A percentile compares a stretch with the other conserved stretches of the same genome.
phyloP scores from a whole-genome alignment of 2,888 invertebrate species.

The Gari tellinella region DNA sequence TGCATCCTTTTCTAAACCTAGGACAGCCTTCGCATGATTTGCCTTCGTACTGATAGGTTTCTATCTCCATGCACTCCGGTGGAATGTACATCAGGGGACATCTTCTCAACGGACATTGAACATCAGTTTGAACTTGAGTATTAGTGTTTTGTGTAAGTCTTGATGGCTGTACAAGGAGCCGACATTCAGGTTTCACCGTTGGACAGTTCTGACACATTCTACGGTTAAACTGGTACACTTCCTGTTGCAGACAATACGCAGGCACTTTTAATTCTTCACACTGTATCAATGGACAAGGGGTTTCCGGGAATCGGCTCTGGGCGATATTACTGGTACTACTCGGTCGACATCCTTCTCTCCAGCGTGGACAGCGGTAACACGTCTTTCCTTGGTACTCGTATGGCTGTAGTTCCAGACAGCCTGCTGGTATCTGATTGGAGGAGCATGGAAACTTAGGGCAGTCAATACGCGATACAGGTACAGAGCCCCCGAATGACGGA shows the following conservation, averaged over 20 bases:
- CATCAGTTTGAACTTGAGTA: neutral
- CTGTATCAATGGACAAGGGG: constrained; percentile 40
- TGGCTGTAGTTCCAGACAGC: constrained; percentile 38
- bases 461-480: neutral
- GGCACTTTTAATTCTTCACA: constrained; percentile 15
- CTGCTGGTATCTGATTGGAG: constrained; percentile 30
- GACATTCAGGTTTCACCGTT: constrained; percentile 32
- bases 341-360: constrained; percentile 36
- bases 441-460: constrained; percentile 44
- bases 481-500: neutral
- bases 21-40: constrained; percentile 30
- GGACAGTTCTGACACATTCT: constrained; percentile 47
- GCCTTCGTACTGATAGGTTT: constrained; percentile 27
- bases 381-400: constrained; percentile 41
- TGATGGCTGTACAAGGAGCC: constrained; percentile 16
- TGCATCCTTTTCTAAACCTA: constrained; percentile 8
- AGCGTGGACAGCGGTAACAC: constrained; percentile 52
- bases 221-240: constrained; percentile 18
- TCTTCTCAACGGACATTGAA: constrained; percentile 29
- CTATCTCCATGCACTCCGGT: constrained; percentile 16
- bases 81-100: constrained; percentile 26
- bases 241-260: constrained; percentile 12
- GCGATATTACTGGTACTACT: neutral
- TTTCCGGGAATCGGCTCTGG: constrained; percentile 6
- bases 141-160: neutral